Evolutionary conservation across 2,113 vertebrate genomes (phyloP).

Genomic region (Rana temporaria): DNA sequence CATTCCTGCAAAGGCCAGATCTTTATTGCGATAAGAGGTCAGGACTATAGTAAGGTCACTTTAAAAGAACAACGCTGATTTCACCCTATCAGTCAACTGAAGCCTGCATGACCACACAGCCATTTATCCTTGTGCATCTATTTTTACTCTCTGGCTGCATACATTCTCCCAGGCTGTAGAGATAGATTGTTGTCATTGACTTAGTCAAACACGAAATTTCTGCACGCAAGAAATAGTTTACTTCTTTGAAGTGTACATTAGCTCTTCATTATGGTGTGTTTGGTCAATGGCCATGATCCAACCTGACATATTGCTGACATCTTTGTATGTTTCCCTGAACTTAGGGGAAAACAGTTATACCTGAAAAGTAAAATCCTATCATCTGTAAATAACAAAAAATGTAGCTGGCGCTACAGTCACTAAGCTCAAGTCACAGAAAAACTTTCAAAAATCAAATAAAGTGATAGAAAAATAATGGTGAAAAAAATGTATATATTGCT

Average conservation of each 20-base stretch:
- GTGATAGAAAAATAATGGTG: too few relatives aligned
- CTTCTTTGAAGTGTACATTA: conserved; percentile 43
- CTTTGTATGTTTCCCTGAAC: not conserved
- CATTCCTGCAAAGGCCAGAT: not conserved
- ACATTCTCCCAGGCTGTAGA: conserved; percentile 41
- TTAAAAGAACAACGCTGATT: conserved; percentile 37
- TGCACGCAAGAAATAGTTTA: conserved; percentile 18
- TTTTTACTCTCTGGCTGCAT: conserved; percentile 14
- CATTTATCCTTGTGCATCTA: conserved; percentile 26
- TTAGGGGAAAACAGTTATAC: too few relatives aligned
- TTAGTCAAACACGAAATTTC: conserved; percentile 50
- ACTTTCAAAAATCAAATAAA: too few relatives aligned
- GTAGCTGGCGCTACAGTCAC: too few relatives aligned
- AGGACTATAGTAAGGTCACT: conserved; percentile 23
- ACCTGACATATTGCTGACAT: conserved; percentile 32
- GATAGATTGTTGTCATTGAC: conserved; percentile 46
- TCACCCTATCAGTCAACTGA: conserved; percentile 34
- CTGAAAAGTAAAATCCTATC: too few relatives aligned
- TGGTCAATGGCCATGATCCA: conserved; percentile 20
- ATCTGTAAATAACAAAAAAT: too few relatives aligned
- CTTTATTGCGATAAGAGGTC: conserved; percentile 5
- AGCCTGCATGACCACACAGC: conserved; percentile 27
- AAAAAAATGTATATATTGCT: too few relatives aligned
- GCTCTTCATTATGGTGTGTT: conserved; percentile 10
- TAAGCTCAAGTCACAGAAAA: too few relatives aligned